These are phyloP conservation scores for Onthophagus sagittarius DNA, from an alignment of 2,888 invertebrate genomes.

Conservation along the genomic window DNA sequence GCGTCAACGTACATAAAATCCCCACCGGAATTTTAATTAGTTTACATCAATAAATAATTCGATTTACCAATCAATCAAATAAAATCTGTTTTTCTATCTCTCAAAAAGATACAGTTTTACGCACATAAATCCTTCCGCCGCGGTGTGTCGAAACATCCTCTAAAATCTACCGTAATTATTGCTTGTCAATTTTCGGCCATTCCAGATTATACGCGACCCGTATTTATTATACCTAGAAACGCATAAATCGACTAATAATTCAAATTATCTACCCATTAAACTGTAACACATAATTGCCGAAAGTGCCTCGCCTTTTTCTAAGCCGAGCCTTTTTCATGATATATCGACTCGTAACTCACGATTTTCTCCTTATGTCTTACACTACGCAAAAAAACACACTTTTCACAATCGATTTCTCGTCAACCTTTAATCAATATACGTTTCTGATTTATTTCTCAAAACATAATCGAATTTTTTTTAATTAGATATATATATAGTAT, in stretches of 20 bases:
- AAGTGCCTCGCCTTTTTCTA: not conserved
- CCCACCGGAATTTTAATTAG: not conserved
- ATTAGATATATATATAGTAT: no score
- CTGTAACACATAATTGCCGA: not conserved
- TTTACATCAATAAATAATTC: not conserved
- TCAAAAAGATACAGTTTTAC: not conserved
- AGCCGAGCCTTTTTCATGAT: not conserved
- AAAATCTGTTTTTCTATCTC: not conserved
- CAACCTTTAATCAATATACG: no score
- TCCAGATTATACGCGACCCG: not conserved
- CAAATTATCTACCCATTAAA: not conserved
- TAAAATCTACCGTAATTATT: not conserved
- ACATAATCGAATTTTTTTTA: no score
- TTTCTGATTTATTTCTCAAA: no score
- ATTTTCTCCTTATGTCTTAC: not conserved
- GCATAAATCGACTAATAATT: not conserved
- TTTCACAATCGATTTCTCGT: not conserved
- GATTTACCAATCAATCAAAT: not conserved
- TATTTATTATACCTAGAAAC: not conserved
- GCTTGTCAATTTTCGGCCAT: not conserved
- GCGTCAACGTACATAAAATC: not conserved
- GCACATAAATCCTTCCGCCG: not conserved
- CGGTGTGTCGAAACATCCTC: not conserved
- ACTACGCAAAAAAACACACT: not conserved
- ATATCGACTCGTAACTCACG: not conserved